phyloP scores from a whole-genome alignment of 2,888 invertebrate genomes.

The Silvanus unidentatus region DNA sequence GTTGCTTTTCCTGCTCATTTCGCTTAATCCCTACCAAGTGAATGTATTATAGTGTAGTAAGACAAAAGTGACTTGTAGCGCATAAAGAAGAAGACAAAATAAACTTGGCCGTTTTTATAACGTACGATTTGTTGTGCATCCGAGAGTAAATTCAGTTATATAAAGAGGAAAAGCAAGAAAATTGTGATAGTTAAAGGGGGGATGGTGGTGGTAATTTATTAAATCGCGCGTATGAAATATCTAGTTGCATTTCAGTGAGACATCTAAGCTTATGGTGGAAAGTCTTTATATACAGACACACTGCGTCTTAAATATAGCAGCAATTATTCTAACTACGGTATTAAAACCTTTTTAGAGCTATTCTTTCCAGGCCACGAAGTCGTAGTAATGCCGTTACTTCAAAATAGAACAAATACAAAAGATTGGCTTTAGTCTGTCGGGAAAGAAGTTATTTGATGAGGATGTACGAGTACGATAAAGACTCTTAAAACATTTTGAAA shows the following conservation, averaged over 20 bases:
- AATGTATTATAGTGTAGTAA: constrained; percentile 3
- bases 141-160: not conserved
- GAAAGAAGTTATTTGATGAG: constrained; percentile 45
- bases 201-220: constrained; percentile 26
- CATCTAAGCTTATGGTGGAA: constrained; percentile 21
- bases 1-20: constrained; percentile 41
- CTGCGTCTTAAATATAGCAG: constrained; percentile 45
- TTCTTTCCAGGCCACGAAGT: constrained; percentile 46
- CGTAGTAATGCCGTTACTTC: constrained; percentile 40
- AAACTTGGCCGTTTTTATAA: not conserved
- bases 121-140: constrained; percentile 2
- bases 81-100: not conserved
- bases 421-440: constrained; percentile 46
- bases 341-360: constrained; percentile 48
- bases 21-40: constrained; percentile 35
- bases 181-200: constrained; percentile 2
- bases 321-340: constrained; percentile 49
- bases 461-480: constrained; percentile 47
- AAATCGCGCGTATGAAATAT: constrained; percentile 35
- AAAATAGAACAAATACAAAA: constrained; percentile 48
- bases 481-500: constrained; percentile 27
- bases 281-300: constrained; percentile 39
- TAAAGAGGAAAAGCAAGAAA: not conserved
- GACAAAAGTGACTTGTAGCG: constrained; percentile 2
- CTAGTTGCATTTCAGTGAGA: constrained; percentile 20